These are phyloP conservation scores for Cacoxenus indagator DNA, from an alignment of 2,888 invertebrate genomes.

Conservation along the genomic window DNA sequence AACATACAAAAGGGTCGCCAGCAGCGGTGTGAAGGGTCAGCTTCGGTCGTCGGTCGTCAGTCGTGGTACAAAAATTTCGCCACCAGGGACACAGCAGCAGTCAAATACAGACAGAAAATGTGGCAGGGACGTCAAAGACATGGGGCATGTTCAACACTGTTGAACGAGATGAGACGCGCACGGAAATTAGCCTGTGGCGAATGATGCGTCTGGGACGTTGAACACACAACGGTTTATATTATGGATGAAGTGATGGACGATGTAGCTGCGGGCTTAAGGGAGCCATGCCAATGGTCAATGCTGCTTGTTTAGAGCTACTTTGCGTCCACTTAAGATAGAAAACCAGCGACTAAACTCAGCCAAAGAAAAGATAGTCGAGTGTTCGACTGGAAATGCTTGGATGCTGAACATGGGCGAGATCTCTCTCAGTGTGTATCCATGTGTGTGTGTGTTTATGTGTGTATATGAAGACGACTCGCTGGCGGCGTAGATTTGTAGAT, in stretches of 20 bases:
- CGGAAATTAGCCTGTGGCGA: conserved; percentile 12
- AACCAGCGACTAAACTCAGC: conserved; percentile 27
- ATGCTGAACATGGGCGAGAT: too few species aligned
- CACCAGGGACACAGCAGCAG: not conserved
- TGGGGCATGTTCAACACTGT: too few species aligned
- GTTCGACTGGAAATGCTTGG: too few species aligned
- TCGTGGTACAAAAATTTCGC: not conserved
- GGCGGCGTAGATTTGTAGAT: too few species aligned
- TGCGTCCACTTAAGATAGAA: conserved; percentile 53
- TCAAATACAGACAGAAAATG: not conserved
- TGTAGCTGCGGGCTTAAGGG: not conserved
- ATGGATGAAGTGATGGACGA: not conserved
- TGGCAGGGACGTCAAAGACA: too few species aligned
- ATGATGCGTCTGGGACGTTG: conserved; percentile 19
- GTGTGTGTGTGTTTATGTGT: too few species aligned
- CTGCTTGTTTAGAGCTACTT: conserved; percentile 45
- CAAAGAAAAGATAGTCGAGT: not conserved
- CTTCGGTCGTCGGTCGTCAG: not conserved
- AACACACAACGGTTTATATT: not conserved
- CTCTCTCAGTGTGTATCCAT: too few species aligned
- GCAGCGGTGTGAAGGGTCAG: not conserved
- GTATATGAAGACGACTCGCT: too few species aligned
- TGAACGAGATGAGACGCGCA: too few species aligned
- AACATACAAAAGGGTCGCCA: not conserved
- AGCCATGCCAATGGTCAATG: conserved; percentile 31